Conservation (phyloP, 2,113 vertebrate species). For the Vulpes lagopus region DNA sequence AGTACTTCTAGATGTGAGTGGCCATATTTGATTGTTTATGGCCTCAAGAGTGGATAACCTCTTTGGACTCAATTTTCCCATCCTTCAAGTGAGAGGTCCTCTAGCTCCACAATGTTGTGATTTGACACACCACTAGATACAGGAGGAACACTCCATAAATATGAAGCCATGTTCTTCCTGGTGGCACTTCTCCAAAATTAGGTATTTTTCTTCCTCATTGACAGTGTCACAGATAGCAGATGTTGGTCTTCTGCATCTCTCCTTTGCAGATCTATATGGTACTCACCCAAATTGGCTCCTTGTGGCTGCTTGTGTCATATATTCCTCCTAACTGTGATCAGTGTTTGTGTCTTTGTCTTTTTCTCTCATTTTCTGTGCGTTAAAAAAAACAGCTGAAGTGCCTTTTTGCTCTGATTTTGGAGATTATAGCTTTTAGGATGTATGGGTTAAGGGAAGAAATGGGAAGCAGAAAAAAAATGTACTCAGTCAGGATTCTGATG, state of each 20-base stretch:
- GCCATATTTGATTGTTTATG: neutral
- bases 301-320: neutral
- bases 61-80: neutral
- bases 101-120: neutral
- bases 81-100: neutral
- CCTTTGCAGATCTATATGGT: neutral
- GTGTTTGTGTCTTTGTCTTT: neutral
- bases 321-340: neutral
- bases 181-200: neutral
- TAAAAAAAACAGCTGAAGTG: neutral
- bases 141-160: neutral
- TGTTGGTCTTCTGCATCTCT: neutral
- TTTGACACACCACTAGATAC: neutral
- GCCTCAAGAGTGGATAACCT: neutral
- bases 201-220: neutral
- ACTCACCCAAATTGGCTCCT: neutral
- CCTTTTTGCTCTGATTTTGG: neutral
- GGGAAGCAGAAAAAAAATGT: neutral
- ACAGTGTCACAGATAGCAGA: neutral
- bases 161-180: neutral
- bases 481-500: conserved; percentile 34
- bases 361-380: neutral
- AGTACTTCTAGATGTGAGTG: neutral
- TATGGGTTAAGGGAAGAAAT: neutral
- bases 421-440: conserved; percentile 44